These are phyloP conservation scores for Adoxophyes honmai DNA, from an alignment of 1,140 invertebrate genomes.

Conservation along the genomic window DNA sequence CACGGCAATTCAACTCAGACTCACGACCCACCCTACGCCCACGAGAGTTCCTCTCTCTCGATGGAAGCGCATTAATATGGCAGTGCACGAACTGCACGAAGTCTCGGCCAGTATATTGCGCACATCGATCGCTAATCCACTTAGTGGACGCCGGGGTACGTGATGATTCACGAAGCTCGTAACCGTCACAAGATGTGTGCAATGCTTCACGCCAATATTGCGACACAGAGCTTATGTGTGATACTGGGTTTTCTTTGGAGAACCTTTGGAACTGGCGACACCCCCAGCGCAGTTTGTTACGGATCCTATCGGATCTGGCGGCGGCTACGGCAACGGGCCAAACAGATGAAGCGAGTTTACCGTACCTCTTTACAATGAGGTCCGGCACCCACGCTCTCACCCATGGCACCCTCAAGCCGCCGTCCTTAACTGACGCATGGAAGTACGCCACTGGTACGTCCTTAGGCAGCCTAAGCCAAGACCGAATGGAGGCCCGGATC, in stretches of 20 bases:
- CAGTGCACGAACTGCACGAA: slow-evolving; percentile 35
- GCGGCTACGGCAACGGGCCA: slow-evolving; percentile 22
- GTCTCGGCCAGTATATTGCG: slow-evolving; percentile 29
- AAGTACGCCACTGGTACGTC: slow-evolving; percentile 47
- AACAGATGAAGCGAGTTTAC: slow-evolving; percentile 16
- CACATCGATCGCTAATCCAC: slow-evolving; percentile 26
- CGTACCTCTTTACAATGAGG: slow-evolving; percentile 22
- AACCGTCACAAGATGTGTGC: slow-evolving; percentile 28
- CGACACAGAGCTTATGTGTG: neutral
- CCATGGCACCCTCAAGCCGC: no score
- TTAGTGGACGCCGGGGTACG: slow-evolving; percentile 24
- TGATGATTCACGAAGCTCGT: slow-evolving; percentile 26
- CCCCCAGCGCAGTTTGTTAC: slow-evolving; percentile 27
- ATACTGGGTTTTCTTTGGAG: neutral
- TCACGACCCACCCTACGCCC: slow-evolving; percentile 20
- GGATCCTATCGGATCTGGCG: slow-evolving; percentile 20
- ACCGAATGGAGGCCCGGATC: slow-evolving; percentile 33
- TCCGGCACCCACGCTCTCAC: slow-evolving; percentile 33
- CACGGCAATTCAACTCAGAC: slow-evolving; percentile 36
- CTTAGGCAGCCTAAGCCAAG: no score
- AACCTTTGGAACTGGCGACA: slow-evolving; percentile 19
- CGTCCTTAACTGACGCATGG: slow-evolving; percentile 39
- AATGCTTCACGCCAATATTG: slow-evolving; percentile 27
- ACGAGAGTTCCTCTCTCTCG: slow-evolving; percentile 29
- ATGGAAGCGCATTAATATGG: slow-evolving; percentile 37